phyloP scores from a whole-genome alignment of 2,113 vertebrate species.

The Thermophis baileyi region DNA sequence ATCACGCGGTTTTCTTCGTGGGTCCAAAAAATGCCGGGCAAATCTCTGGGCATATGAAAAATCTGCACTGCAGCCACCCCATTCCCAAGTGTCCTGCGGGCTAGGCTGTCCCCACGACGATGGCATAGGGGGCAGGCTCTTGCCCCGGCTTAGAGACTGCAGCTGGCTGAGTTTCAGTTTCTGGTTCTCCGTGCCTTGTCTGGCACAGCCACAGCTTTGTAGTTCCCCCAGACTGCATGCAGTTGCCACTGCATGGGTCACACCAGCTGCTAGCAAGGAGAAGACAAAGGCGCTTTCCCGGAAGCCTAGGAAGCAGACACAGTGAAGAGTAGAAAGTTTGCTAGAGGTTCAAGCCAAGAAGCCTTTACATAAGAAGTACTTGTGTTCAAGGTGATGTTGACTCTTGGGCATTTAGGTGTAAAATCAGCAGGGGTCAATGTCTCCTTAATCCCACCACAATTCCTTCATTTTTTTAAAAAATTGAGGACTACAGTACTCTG shows the following conservation, averaged over 20 bases:
- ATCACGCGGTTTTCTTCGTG: slow-evolving; percentile 82
- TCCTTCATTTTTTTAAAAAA: neutral
- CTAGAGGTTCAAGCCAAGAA: neutral
- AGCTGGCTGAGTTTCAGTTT: slow-evolving; percentile 84
- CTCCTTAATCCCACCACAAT: neutral
- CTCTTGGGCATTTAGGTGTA: neutral
- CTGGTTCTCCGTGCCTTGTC: slow-evolving; percentile 84
- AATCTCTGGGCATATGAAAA: slow-evolving; percentile 86
- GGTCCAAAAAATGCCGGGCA: slow-evolving; percentile 87
- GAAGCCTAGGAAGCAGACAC: slow-evolving; percentile 72
- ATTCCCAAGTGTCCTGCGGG: slow-evolving; percentile 90
- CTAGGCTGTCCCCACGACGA: slow-evolving; percentile 74
- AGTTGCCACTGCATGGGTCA: slow-evolving; percentile 88
- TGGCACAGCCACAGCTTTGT: slow-evolving; percentile 83
- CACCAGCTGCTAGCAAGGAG: slow-evolving; percentile 88
- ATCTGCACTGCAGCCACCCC: slow-evolving; percentile 90
- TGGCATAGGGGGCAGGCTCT: slow-evolving; percentile 63
- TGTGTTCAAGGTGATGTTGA: neutral
- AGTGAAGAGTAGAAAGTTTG: neutral
- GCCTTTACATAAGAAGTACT: neutral
- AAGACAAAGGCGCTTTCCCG: slow-evolving; percentile 88
- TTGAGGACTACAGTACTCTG: neutral
- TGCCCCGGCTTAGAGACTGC: slow-evolving; percentile 81
- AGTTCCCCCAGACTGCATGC: slow-evolving; percentile 92
- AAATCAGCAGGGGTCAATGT: neutral